phyloP scores from a whole-genome alignment of 2,888 invertebrate genomes.

The Tetranychus piercei region DNA sequence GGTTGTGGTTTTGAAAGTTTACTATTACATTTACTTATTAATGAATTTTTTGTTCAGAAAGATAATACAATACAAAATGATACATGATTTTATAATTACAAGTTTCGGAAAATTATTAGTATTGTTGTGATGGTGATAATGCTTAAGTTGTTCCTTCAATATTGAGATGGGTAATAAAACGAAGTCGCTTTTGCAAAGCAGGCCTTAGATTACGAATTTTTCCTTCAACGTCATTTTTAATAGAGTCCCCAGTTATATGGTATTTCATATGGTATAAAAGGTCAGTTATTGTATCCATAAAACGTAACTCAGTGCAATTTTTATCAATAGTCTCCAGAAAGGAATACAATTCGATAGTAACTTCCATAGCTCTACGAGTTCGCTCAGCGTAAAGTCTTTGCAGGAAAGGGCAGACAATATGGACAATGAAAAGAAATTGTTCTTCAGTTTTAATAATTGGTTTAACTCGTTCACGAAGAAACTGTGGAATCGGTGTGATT shows the following conservation, averaged over 20 bases:
- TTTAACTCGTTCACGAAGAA: constrained; percentile 64
- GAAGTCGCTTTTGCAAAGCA: constrained; percentile 62
- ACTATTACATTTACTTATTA: too few species aligned
- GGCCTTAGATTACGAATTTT: constrained; percentile 70
- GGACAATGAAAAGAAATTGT: constrained; percentile 72
- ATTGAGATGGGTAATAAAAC: constrained; percentile 76
- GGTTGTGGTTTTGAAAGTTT: too few species aligned
- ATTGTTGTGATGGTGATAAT: neutral
- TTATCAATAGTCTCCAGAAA: constrained; percentile 76
- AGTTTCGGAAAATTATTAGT: neutral
- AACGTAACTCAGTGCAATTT: constrained; percentile 43
- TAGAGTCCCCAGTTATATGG: constrained; percentile 86
- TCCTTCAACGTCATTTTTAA: constrained; percentile 74
- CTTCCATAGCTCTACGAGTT: constrained; percentile 48
- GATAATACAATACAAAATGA: neutral
- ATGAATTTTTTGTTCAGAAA: neutral
- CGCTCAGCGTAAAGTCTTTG: constrained; percentile 68
- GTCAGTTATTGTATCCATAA: constrained; percentile 85
- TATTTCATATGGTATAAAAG: constrained; percentile 91
- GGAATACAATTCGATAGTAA: constrained; percentile 66
- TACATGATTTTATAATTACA: neutral
- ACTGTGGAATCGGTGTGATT: constrained; percentile 41
- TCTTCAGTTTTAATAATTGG: constrained; percentile 64
- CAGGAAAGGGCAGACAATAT: constrained; percentile 78
- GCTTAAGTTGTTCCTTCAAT: constrained; percentile 44